Evolutionary conservation across 1,140 invertebrate genomes (phyloP), one percentile per base, ranked within the genome.

Genomic region (Drosophila nikananu): DNA sequence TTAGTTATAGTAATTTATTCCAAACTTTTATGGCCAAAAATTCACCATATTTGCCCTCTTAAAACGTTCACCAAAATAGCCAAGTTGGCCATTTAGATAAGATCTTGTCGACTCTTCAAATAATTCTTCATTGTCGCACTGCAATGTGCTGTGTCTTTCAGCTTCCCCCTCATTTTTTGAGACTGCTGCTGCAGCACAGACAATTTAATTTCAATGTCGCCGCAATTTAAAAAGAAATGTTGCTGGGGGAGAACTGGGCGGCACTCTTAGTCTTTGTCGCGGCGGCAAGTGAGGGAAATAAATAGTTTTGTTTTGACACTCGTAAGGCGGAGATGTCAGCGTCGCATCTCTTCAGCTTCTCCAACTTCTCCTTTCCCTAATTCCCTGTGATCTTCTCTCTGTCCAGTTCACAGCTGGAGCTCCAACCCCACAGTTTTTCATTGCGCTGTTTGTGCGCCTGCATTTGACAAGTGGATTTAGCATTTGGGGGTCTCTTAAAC

Each of bases 191-290:
- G 39, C 55, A 37, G 30, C 42, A 72, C 77, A 80, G 77, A 80
- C 77, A 80, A 73, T 80, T 80, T 80, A 80, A 80, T 80, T 80
- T 80, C 77, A 80, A 80, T 80, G 77, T 80, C 77, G 77, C 35
- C 49, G 64, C 67, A 68, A 68, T 71, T 71, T 55, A 54, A 78
- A 70, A 68, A 77, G 65, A 68, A 78, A 77, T 68, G 74, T 57
- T 57, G 15, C 62, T 51, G 59, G 32, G 59, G 13, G 35, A 23
- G 10, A 5, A 13, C 10, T n/a, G n/a, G 27, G 13, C 17, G 37
- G 17, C 60, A 13, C 66, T 42, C 67, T 66, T 67, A 44, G 63
- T 70, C 67, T 46, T 39, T 71, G 67, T 71, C 67, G 48, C 48
- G 41, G 44, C 49, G 42, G 44, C 48, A 39, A 58, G 72, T 64